These are phyloP conservation scores for Cyprinodon tularosa DNA, from an alignment of 2,113 vertebrate species.

Conservation along the genomic window DNA sequence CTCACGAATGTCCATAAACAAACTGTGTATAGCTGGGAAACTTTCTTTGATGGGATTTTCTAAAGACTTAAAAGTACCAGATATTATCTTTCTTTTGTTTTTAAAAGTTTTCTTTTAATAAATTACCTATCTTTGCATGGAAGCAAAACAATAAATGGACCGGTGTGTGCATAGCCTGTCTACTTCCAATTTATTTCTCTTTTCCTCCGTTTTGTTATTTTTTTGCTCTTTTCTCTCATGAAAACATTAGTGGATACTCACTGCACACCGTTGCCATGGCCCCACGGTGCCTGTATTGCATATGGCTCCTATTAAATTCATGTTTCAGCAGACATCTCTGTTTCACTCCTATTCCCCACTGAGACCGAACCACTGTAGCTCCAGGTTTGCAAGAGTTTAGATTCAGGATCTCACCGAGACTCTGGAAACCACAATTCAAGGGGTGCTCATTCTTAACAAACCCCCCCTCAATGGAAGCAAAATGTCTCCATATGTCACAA, in stretches of 20 bases:
- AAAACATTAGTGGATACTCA: slow-evolving; percentile 54
- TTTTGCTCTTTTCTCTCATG: slow-evolving; percentile 60
- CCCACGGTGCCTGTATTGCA: slow-evolving; percentile 59
- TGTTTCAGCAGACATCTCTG: slow-evolving; percentile 66
- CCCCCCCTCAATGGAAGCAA: slow-evolving; percentile 23
- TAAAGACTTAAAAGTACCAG: slow-evolving; percentile 4
- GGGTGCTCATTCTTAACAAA: slow-evolving; percentile 9
- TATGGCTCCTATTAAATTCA: slow-evolving; percentile 76
- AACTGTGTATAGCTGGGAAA: slow-evolving; percentile 21
- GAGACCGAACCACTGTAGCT: slow-evolving; percentile 59
- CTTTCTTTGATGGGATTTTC: slow-evolving; percentile 39
- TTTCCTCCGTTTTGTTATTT: slow-evolving; percentile 58
- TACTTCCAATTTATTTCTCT: slow-evolving; percentile 48
- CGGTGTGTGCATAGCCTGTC: slow-evolving; percentile 39
- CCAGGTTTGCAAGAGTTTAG: slow-evolving; percentile 50
- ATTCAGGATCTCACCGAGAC: slow-evolving; percentile 52
- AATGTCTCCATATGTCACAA: slow-evolving; percentile 46
- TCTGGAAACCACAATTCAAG: slow-evolving; percentile 44
- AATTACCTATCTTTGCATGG: slow-evolving; percentile 11
- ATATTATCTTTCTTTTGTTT: slow-evolving; percentile 22
- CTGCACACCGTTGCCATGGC: slow-evolving; percentile 45
- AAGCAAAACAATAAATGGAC: slow-evolving; percentile 24
- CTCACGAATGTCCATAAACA: slow-evolving; percentile 24
- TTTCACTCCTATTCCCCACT: slow-evolving; percentile 65
- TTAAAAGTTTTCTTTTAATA: slow-evolving; percentile 32